phyloP scores from a whole-genome alignment of 2,888 invertebrate genomes.

The Ceramica pisi region DNA sequence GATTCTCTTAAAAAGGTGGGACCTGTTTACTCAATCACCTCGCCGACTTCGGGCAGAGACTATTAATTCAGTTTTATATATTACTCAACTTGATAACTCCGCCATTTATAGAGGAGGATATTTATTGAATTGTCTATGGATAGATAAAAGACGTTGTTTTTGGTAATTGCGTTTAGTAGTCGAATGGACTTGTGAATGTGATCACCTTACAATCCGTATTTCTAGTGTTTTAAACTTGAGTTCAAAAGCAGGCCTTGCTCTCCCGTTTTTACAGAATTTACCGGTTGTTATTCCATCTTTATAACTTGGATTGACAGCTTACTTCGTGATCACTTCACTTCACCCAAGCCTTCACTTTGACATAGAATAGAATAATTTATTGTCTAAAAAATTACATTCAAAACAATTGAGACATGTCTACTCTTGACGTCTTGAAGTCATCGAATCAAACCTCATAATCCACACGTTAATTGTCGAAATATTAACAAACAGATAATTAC shows the following conservation, averaged over 20 bases:
- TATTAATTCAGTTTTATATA: constrained; percentile 50
- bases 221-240: too few relatives aligned
- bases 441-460: background rate
- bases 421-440: background rate
- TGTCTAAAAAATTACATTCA: too few relatives aligned
- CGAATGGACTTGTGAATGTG: background rate
- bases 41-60: constrained; percentile 32
- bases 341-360: too few relatives aligned
- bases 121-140: constrained; percentile 48
- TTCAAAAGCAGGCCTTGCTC: too few relatives aligned
- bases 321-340: too few relatives aligned
- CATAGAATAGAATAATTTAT: too few relatives aligned
- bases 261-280: too few relatives aligned
- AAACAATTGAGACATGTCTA: too few relatives aligned
- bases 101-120: constrained; percentile 39
- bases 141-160: constrained; percentile 6
- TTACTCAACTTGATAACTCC: constrained; percentile 45
- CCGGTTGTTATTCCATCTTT: too few relatives aligned
- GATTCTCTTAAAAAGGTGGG: constrained; percentile 51
- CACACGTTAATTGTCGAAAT: constrained; percentile 56
- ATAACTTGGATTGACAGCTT: too few relatives aligned
- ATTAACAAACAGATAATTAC: constrained; percentile 48
- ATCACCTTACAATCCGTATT: background rate
- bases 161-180: background rate
- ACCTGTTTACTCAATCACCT: constrained; percentile 57